phyloP scores from a whole-genome alignment of 2,113 vertebrate genomes.

The Cynoglossus semilaevis region DNA sequence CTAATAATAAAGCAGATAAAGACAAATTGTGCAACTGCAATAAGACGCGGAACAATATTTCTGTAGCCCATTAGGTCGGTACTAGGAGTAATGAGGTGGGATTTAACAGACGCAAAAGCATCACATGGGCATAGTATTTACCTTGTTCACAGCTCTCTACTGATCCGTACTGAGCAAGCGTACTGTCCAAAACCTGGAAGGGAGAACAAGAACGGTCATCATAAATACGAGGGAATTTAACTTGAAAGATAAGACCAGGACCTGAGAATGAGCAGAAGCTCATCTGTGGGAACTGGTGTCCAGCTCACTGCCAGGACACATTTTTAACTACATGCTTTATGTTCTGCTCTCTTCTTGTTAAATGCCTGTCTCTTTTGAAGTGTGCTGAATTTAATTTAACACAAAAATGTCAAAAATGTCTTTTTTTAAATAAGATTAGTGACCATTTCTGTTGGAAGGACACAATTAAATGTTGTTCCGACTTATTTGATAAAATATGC shows the following conservation, averaged over 20 bases:
- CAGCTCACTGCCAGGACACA: constrained; percentile 26
- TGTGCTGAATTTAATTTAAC: too few relatives aligned
- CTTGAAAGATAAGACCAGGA: constrained; percentile 24
- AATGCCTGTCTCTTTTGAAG: constrained; percentile 18
- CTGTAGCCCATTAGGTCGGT: not conserved
- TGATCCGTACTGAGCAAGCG: constrained; percentile 68
- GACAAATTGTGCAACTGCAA: not conserved
- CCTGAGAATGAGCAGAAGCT: constrained; percentile 23
- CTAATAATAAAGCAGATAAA: not conserved
- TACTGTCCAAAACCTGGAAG: constrained; percentile 65
- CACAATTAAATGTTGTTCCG: too few relatives aligned
- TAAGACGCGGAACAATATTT: not conserved
- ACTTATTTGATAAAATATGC: not conserved
- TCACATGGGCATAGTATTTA: constrained; percentile 18
- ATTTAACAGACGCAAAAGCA: not conserved
- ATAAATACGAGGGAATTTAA: constrained; percentile 12
- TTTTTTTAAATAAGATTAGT: too few relatives aligned
- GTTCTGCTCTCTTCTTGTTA: constrained; percentile 28
- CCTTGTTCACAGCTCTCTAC: constrained; percentile 76
- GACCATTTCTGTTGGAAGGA: too few relatives aligned
- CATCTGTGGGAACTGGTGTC: constrained; percentile 27
- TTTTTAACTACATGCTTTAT: constrained; percentile 24
- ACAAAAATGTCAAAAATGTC: too few relatives aligned
- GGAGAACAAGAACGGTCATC: not conserved
- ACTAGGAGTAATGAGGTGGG: not conserved